Conservation (phyloP, 1,140 invertebrate species). For the Megalonaias nervosa region DNA sequence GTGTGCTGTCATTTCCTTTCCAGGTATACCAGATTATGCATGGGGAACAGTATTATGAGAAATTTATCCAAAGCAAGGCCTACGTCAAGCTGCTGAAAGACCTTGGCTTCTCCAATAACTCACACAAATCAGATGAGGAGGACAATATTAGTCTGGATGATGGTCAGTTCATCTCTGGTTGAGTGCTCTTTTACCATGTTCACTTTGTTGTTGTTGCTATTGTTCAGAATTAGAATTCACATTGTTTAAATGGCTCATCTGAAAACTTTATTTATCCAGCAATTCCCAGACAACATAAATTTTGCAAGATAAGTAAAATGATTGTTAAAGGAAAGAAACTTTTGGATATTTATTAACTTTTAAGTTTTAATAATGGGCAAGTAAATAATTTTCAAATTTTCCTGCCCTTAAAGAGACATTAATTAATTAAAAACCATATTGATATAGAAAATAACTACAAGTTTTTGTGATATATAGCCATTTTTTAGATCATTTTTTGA, state of each 20-base stretch:
- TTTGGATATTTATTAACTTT: background rate
- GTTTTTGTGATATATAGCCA: too few relatives aligned
- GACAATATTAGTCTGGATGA: conserved; percentile 61
- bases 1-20: background rate
- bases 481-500: too few relatives aligned
- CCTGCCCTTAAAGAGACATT: too few relatives aligned
- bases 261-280: background rate
- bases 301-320: background rate
- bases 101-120: conserved; percentile 79
- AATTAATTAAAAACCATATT: too few relatives aligned
- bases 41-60: conserved; percentile 80
- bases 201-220: background rate
- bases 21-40: conserved; percentile 71
- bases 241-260: background rate
- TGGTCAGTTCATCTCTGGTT: conserved; percentile 47
- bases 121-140: conserved; percentile 61
- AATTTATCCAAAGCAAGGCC: conserved; percentile 79
- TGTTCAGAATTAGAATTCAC: background rate
- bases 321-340: background rate
- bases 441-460: too few relatives aligned
- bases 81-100: conserved; percentile 85
- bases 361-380: background rate
- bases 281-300: too few relatives aligned
- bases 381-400: too few relatives aligned
- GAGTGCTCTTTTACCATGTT: background rate